These are phyloP conservation scores for Larimichthys polyactis DNA, from an alignment of 2,113 vertebrate genomes.

Conservation along the genomic window DNA sequence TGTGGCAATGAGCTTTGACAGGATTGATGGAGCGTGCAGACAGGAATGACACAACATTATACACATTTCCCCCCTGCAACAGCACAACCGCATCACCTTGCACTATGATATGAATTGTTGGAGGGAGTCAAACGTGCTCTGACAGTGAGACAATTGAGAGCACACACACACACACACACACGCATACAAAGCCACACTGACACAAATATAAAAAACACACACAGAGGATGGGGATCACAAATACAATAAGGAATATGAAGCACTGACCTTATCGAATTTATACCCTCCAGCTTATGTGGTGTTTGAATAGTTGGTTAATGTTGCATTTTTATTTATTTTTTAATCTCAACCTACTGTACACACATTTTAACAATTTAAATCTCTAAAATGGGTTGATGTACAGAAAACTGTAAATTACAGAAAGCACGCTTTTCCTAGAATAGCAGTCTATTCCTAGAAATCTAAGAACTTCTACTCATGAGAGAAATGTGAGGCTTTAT, in stretches of 20 bases:
- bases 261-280: background rate
- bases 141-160: constrained; percentile 23
- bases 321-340: background rate
- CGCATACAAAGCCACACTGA: background rate
- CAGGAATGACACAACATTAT: constrained; percentile 56
- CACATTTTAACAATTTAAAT: background rate
- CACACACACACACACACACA: background rate
- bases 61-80: constrained; percentile 11
- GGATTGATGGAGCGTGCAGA: constrained; percentile 57
- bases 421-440: no score
- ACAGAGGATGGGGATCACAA: background rate
- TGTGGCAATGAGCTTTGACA: constrained; percentile 55
- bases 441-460: no score
- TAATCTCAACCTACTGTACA: background rate
- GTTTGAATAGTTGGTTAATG: background rate
- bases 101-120: constrained; percentile 10
- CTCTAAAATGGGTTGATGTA: background rate
- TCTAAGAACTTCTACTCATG: no score
- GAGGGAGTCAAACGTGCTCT: constrained; percentile 21
- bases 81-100: constrained; percentile 9
- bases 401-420: background rate
- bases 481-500: no score
- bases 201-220: background rate
- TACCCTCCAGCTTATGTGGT: background rate
- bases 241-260: constrained; percentile 7